phyloP scores from a whole-genome alignment of 2,113 vertebrate species.

The Centropus unirufus region DNA sequence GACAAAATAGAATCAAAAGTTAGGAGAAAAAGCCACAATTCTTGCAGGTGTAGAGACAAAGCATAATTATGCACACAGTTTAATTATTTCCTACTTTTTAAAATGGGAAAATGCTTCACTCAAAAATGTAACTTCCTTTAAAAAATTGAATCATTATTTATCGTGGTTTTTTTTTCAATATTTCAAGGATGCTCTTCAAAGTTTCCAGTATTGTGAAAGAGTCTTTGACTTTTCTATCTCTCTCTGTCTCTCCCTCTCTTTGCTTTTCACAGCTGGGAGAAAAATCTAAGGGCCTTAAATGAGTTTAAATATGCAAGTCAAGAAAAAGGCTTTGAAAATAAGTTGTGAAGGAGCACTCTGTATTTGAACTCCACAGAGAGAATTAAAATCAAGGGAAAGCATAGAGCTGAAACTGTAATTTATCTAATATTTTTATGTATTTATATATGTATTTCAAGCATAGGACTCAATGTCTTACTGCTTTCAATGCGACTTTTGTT shows the following conservation, averaged over 20 bases:
- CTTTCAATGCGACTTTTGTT: conserved; percentile 59
- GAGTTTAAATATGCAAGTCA: conserved; percentile 48
- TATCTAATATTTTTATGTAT: conserved; percentile 28
- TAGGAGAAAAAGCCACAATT: not conserved
- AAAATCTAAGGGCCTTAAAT: conserved; percentile 48
- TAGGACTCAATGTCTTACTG: conserved; percentile 32
- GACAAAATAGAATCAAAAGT: not conserved
- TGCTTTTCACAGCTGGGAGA: conserved; percentile 44
- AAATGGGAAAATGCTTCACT: not conserved
- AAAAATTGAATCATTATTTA: not conserved
- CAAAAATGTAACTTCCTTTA: not conserved
- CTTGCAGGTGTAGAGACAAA: not conserved
- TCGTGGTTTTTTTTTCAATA: not conserved
- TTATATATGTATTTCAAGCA: conserved; percentile 32
- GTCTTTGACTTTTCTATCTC: conserved; percentile 22
- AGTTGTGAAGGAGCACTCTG: conserved; percentile 45
- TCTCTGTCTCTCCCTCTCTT: not conserved
- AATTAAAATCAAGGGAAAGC: conserved; percentile 44
- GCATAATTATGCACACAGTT: not conserved
- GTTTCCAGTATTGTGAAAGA: not conserved
- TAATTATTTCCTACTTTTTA: not conserved
- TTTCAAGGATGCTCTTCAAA: conserved; percentile 16
- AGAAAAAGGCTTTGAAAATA: conserved; percentile 60
- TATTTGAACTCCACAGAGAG: conserved; percentile 50
- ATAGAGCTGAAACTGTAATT: conserved; percentile 10